Evolutionary conservation across 2,113 vertebrate species (phyloP).

Genomic region (Indicator maculatus): DNA sequence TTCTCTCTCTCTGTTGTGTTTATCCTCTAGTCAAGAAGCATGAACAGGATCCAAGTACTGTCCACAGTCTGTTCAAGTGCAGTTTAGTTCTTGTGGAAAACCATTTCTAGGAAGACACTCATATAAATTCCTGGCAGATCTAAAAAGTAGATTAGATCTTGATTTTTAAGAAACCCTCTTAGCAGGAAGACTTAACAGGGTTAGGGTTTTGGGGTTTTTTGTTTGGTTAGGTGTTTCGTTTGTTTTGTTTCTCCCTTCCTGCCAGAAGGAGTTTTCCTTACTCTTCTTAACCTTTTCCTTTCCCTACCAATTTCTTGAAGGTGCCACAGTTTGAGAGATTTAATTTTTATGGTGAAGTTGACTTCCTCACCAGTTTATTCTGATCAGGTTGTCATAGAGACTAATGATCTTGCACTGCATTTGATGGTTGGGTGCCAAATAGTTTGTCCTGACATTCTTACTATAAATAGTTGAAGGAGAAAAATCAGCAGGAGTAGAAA

Average conservation of each 20-base stretch:
- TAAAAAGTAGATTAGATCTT: neutral
- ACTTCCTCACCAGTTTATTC: constrained; percentile 58
- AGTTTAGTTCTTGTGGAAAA: neutral
- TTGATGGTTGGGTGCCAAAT: constrained; percentile 31
- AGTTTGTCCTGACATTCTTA: constrained; percentile 31
- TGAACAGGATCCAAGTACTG: neutral
- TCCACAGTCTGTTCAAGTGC: neutral
- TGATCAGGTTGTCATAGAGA: constrained; percentile 73
- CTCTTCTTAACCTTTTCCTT: neutral
- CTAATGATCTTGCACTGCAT: neutral
- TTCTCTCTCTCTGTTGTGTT: neutral
- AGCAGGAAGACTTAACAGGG: neutral
- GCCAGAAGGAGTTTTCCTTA: neutral
- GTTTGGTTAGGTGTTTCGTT: neutral
- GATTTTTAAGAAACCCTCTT: neutral
- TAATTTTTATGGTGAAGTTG: constrained; percentile 54
- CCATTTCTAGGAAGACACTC: neutral
- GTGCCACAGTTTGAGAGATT: constrained; percentile 42
- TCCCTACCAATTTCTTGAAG: neutral
- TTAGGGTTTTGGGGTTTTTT: neutral
- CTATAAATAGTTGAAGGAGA: constrained; percentile 50
- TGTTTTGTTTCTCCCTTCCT: neutral
- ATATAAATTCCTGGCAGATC: neutral
- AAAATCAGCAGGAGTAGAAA: constrained; percentile 15
- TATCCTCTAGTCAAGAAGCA: neutral